Base-by-base conservation (phyloP, 2,888 invertebrate species). In the Deroplatys truncata region DNA sequence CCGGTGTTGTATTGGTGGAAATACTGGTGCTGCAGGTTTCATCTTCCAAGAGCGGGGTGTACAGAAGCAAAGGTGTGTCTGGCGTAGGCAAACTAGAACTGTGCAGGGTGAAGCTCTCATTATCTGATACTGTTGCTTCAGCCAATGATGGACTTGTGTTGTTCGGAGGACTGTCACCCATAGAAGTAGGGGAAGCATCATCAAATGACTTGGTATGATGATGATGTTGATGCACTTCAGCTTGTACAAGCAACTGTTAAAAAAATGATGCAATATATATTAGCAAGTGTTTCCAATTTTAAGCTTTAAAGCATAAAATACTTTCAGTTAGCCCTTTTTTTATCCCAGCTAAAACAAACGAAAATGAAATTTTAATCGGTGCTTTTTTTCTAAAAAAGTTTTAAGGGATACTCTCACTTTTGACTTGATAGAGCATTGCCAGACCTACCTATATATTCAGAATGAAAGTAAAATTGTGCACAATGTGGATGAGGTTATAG, bases 241-340 rank as follows among this genome's bases (percentile, higher is more conserved):
- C 94, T 16, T 93, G 93, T 25, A 94, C 93, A 92, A 94, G 93
- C n/a, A 94, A 92, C 93, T 94, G 91, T 25, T 89, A 90, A 91
- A 85, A 90, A 89, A 56, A 87, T 28, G 20, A 85, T 43, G 43
- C 43, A 43, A 13, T 43, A 43, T 43, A 13, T 20, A 86, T 31
- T 88, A 89, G 28, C 85, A 28, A 28, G 16, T 1, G 8, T 86
- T 86, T 13, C 2, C 1, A 85, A 3, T 28, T 31, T 28, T 85
- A 15, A 1, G 35, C 35, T 35, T 35, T 8, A 35, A 35, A 35
- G 35, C 8, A 35, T 8, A 31, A 8, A 35, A 35, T 35, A 35
- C 8, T 35, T 31, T 43, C 43, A 43, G 13, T 13, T 1, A 43
- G 43, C 7, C 10, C 13, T 13, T 13, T 1, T 43, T 43, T 43